Percentiles rank a stretch among this genome's conserved stretches.
Conservation (phyloP, 2,113 vertebrate genomes). For the Corynorhinus townsendii region DNA sequence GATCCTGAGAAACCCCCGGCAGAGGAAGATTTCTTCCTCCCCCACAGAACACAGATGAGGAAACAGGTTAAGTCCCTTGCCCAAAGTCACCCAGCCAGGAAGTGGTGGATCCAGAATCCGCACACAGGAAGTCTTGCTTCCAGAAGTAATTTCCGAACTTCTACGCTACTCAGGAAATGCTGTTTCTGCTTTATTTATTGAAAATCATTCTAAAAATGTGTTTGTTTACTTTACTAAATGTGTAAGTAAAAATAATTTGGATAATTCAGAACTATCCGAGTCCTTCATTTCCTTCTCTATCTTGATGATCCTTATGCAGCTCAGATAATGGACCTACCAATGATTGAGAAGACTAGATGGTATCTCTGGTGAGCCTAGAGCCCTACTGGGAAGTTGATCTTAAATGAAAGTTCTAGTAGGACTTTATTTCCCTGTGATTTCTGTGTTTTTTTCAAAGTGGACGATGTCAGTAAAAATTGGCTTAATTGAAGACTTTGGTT, state of each 20-base stretch:
- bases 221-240: background rate
- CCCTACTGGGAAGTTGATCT: background rate
- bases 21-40: background rate
- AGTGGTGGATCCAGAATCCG: background rate
- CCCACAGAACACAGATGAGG: background rate
- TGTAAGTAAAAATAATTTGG: background rate
- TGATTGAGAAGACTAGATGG: background rate
- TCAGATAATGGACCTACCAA: background rate
- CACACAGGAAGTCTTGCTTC: background rate
- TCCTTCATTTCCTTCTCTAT: background rate
- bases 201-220: constrained; percentile 6
- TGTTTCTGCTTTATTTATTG: constrained; percentile 12
- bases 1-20: too few relatives aligned
- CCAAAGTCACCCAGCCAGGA: background rate
- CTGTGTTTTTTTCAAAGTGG: background rate
- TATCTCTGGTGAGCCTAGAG: background rate
- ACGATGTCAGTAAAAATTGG: background rate
- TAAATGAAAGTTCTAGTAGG: background rate
- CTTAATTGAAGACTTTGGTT: background rate
- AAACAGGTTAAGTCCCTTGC: background rate
- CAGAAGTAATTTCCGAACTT: background rate
- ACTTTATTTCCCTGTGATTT: constrained; percentile 9
- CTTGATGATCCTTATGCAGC: background rate
- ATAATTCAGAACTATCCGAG: background rate
- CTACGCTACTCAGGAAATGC: background rate